A percentile compares a stretch with the other conserved stretches of the same genome.
Conservation (phyloP, 2,797 vertebrate species). For the Alectoris magna region DNA sequence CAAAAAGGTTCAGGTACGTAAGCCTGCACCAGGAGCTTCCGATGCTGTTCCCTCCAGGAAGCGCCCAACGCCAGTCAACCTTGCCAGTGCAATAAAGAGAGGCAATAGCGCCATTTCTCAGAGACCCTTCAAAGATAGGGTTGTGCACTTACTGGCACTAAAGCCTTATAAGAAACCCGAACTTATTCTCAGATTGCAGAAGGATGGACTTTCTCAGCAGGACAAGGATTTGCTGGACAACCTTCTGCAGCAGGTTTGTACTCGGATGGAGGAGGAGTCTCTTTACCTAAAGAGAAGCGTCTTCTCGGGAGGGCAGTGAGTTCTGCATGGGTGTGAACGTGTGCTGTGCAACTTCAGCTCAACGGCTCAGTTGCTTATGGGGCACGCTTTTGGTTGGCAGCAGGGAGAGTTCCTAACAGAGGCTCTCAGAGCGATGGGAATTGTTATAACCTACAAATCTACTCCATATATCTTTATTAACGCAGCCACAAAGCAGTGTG, state of each 20-base stretch:
- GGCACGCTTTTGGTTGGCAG: accelerated
- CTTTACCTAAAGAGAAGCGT: neutral
- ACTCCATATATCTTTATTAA: neutral
- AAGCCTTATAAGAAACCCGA: slow-evolving; percentile 97
- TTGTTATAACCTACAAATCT: neutral
- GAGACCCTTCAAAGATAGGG: slow-evolving; percentile 91
- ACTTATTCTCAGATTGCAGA: slow-evolving; percentile 93
- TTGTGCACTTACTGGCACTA: slow-evolving; percentile 94
- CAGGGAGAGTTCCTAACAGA: neutral
- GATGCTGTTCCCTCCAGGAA: slow-evolving; percentile 91
- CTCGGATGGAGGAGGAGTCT: neutral
- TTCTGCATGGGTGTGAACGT: neutral
- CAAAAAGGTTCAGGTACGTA: slow-evolving; percentile 95
- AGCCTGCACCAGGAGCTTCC: slow-evolving; percentile 86
- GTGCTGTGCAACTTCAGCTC: neutral
- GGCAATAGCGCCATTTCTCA: slow-evolving; percentile 68
- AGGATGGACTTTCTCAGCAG: slow-evolving; percentile 88
- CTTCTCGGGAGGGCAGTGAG: neutral
- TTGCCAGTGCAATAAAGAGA: slow-evolving; percentile 89
- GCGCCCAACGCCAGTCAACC: slow-evolving; percentile 91
- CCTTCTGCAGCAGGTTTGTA: slow-evolving; percentile 93
- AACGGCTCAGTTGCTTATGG: neutral
- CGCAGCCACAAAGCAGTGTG: accelerated
- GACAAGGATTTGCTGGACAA: slow-evolving; percentile 94
- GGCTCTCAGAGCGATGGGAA: neutral